Evolutionary conservation across 2,797 vertebrate species (phyloP).

Genomic region (Streptopelia turtur): DNA sequence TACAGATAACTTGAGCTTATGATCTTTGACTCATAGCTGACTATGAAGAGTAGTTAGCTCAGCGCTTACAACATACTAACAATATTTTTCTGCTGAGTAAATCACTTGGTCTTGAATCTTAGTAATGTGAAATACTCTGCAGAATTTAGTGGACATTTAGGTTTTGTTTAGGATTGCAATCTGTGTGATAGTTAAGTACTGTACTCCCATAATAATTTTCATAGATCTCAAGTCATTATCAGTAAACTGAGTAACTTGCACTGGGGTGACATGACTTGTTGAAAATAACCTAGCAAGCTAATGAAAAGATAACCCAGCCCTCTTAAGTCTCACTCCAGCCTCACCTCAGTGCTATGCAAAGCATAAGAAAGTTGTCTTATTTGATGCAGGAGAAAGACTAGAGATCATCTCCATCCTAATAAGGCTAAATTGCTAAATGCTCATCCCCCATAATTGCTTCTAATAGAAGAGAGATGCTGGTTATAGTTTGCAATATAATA

Average conservation of each 20-base stretch:
- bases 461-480: neutral
- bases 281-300: neutral
- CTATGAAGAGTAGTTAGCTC: neutral
- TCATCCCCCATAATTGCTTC: neutral
- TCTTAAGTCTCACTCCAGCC: neutral
- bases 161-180: neutral
- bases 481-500: neutral
- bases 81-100: neutral
- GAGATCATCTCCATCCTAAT: neutral
- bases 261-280: neutral
- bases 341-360: neutral
- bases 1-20: neutral
- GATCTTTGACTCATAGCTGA: neutral
- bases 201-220: neutral
- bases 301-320: neutral
- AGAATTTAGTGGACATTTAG: neutral
- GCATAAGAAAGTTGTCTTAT: neutral
- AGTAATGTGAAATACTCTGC: neutral
- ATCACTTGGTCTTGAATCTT: neutral
- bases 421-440: neutral
- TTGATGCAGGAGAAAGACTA: neutral
- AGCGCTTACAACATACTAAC: neutral
- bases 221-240: neutral
- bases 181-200: neutral
- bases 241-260: neutral